Conservation (phyloP, 1,140 invertebrate genomes). For the Alviniconcha marisindica region DNA sequence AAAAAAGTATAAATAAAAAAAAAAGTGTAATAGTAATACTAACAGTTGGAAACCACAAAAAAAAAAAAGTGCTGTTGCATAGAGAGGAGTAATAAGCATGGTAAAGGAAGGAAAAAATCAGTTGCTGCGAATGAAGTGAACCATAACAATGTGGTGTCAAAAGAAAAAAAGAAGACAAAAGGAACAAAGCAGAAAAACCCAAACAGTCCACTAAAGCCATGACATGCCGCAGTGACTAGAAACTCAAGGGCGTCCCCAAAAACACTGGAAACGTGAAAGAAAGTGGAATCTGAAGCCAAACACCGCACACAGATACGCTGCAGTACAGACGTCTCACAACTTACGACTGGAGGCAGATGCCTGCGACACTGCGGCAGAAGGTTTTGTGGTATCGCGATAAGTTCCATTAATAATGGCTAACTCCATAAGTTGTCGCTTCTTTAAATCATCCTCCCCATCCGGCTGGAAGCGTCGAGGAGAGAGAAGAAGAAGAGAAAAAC, state of each 20-base stretch:
- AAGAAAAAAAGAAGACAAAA: not conserved
- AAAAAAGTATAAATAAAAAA: too few species aligned
- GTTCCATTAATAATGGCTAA: constrained; percentile 99
- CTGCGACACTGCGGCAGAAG: constrained; percentile 57
- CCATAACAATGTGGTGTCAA: not conserved
- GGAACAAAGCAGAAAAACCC: constrained; percentile 4
- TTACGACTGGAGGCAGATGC: constrained; percentile 68
- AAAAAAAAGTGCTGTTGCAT: too few species aligned
- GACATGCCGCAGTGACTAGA: constrained; percentile 30
- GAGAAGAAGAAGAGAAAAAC: constrained; percentile 45
- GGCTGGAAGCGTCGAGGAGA: constrained; percentile 81
- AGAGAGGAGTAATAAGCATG: too few species aligned
- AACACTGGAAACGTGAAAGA: constrained; percentile 31
- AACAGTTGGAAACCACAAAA: too few species aligned
- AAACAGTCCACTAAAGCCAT: constrained; percentile 40
- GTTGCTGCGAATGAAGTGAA: not conserved
- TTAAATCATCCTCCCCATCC: constrained; percentile 99
- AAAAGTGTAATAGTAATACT: too few species aligned
- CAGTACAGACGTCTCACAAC: constrained; percentile 44
- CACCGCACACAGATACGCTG: constrained; percentile 56
- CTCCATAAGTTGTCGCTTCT: constrained; percentile 99
- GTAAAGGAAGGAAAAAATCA: not conserved
- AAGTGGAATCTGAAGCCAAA: constrained; percentile 54
- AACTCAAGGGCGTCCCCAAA: not conserved
- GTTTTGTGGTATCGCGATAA: constrained; percentile 85